phyloP scores from a whole-genome alignment of 2,888 invertebrate species.

The Leptinotarsa peninsularis region DNA sequence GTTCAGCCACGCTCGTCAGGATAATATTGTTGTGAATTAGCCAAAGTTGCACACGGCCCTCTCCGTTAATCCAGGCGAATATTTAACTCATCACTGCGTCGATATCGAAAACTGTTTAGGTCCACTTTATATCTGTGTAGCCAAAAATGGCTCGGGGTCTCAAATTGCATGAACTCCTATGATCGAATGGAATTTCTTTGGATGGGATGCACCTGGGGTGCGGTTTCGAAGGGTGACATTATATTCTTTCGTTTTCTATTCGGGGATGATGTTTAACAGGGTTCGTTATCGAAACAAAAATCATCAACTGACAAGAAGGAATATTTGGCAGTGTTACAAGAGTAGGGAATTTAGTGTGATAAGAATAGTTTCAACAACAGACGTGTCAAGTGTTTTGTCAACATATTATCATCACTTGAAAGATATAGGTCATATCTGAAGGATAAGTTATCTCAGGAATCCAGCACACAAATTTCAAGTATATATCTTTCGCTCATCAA shows the following conservation, averaged over 20 bases:
- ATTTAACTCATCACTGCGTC: slow-evolving; percentile 49
- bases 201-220: not conserved
- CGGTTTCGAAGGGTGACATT: not conserved
- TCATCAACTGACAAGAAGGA: not conserved
- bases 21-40: slow-evolving; percentile 48
- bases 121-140: slow-evolving; percentile 50
- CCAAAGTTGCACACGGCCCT: slow-evolving; percentile 54
- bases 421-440: not conserved
- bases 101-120: slow-evolving; percentile 49
- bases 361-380: not conserved
- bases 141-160: slow-evolving; percentile 42
- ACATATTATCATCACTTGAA: not conserved
- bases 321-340: slow-evolving; percentile 15
- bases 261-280: not conserved
- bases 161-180: slow-evolving; percentile 31
- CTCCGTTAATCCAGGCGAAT: slow-evolving; percentile 46
- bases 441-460: no score
- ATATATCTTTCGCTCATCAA: no score
- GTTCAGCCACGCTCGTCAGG: slow-evolving; percentile 24
- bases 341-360: not conserved
- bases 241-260: not conserved
- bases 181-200: not conserved
- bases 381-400: not conserved
- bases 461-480: no score
- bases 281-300: not conserved